Conservation (phyloP, 2,888 invertebrate species). For the Villa cingulata region DNA sequence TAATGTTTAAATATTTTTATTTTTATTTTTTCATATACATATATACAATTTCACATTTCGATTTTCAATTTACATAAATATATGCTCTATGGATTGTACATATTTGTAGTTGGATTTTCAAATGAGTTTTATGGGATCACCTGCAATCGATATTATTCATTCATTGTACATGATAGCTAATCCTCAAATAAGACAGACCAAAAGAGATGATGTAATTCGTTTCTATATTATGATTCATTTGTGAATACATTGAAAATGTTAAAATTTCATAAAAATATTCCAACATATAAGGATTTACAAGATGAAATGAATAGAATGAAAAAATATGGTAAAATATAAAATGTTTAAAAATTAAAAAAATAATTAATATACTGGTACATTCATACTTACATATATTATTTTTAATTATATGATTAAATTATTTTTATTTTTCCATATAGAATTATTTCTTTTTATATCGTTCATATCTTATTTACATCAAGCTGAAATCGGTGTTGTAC, state of each 20-base stretch:
- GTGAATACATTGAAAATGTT: constrained; percentile 5
- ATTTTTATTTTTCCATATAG: not conserved
- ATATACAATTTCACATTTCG: no score
- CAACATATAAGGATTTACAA: constrained; percentile 7
- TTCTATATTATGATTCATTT: constrained; percentile 9
- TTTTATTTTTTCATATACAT: no score
- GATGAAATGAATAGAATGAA: constrained; percentile 10
- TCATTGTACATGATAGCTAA: constrained; percentile 6
- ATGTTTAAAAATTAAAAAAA: no score
- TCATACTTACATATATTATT: not conserved
- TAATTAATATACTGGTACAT: not conserved
- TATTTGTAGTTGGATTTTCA: constrained; percentile 15
- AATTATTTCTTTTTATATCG: not conserved
- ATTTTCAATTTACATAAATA: no score
- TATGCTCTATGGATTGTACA: no score
- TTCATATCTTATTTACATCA: not conserved
- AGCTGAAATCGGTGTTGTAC: not conserved
- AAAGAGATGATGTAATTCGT: constrained; percentile 10
- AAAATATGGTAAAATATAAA: constrained; percentile 8
- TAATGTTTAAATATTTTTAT: no score
- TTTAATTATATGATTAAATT: not conserved
- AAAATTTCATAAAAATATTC: constrained; percentile 6
- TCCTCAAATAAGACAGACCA: constrained; percentile 1
- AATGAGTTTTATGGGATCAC: constrained; percentile 10
- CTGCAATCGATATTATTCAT: constrained; percentile 11